Base-by-base conservation (phyloP, 2,113 vertebrate genomes). In the Perca fluviatilis region DNA sequence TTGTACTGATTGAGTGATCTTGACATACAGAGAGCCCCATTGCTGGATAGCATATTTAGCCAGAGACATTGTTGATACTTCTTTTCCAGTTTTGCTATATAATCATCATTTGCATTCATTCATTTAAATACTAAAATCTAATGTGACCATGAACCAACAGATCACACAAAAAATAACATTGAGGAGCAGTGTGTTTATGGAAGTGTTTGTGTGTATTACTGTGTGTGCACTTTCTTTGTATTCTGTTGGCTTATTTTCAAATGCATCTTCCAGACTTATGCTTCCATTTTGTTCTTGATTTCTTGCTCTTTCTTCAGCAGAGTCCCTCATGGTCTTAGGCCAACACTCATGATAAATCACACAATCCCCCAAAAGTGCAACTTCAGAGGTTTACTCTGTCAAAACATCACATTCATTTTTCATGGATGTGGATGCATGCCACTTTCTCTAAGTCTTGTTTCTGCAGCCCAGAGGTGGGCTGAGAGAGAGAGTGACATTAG, bases 351-450 rank as follows among this genome's bases (percentile, higher is more conserved):
- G 87, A 91, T 89, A 81, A 90, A 89, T 89, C 58, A 51, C 74
- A 83, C 84, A 79, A 56, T 84, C 86, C 76, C 70, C 66, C 60
- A 80, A 83, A 89, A 87, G 74, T 86, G 86, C 84, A 77, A 77
- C 82, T 66, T 88, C 80, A 83, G 80, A 89, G 80, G 58, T 86
- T 83, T 90, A 77, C 60, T 53, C 57, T 50, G 18, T 84, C 74
- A 91, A 86, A 86, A 79, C 76, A 81, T 87, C 67, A 74, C 76
- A 74, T 88, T 83, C 23, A 79, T 84, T 80, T 86, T 79, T 84
- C 64, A 74, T 82, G 82, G 60, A 74, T 30, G 56, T 75, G 64
- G 54, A 79, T 77, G 25, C 27, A 80, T 81, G 73, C 50, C 71
- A 80, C 66, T 63, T 57, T 63, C 27, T 49, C 54, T n/a, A 36